Conservation (phyloP, 1,140 invertebrate species). For the Drosophila chauvacae region DNA sequence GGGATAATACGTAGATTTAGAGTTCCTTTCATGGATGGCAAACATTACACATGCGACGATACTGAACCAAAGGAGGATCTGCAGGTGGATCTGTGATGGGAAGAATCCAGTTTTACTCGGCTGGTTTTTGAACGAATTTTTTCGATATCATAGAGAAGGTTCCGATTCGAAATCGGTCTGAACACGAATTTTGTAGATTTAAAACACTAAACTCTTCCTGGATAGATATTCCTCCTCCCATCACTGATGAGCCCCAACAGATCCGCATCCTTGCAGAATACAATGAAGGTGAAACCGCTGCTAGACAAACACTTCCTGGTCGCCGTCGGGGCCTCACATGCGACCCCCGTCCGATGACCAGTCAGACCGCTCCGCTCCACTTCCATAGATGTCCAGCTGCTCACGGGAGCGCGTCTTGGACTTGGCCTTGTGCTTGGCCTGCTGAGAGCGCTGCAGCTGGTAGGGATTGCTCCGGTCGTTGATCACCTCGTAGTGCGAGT, state of each 20-base stretch:
- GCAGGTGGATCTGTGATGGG: not conserved
- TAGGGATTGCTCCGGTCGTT: slow-evolving; percentile 59
- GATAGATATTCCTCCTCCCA: not conserved
- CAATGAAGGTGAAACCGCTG: slow-evolving; percentile 50
- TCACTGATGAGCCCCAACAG: slow-evolving; percentile 15
- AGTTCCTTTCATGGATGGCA: slow-evolving; percentile 66
- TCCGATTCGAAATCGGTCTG: not conserved
- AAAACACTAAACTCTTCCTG: slow-evolving; percentile 17
- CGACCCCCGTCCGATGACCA: slow-evolving; percentile 73
- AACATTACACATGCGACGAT: slow-evolving; percentile 71
- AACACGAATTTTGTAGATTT: not conserved
- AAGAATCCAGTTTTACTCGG: not conserved
- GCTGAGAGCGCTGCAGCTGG: slow-evolving; percentile 53
- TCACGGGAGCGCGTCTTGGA: slow-evolving; percentile 65
- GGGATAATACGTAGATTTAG: slow-evolving; percentile 28
- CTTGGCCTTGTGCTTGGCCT: slow-evolving; percentile 65
- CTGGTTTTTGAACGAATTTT: not conserved
- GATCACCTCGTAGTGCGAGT: slow-evolving; percentile 67
- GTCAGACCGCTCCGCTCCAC: slow-evolving; percentile 54
- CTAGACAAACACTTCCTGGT: slow-evolving; percentile 67
- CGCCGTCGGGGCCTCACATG: slow-evolving; percentile 59
- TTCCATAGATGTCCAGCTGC: slow-evolving; percentile 65
- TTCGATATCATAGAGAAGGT: not conserved
- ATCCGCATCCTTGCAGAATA: slow-evolving; percentile 12
- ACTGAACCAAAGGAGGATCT: slow-evolving; percentile 30